phyloP scores from a whole-genome alignment of 2,113 vertebrate genomes.

The Calyptomena viridis region DNA sequence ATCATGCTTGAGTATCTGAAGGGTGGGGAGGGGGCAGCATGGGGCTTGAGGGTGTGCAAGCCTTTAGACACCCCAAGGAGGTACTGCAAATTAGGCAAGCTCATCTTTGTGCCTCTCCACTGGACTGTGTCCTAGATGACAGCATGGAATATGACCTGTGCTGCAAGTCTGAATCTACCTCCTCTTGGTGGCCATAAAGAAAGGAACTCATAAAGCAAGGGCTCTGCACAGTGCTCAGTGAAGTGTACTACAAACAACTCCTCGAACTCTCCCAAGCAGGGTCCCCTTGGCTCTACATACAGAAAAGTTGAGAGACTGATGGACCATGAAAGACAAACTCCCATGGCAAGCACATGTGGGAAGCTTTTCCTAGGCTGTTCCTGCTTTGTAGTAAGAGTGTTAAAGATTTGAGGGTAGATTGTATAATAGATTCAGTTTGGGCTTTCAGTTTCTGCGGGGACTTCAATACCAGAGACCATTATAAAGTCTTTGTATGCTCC shows the following conservation, averaged over 20 bases:
- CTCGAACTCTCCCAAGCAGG: not conserved
- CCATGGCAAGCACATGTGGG: not conserved
- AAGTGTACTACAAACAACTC: not conserved
- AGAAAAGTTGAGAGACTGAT: not conserved
- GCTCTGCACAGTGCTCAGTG: fast-evolving
- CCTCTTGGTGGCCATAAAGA: not conserved
- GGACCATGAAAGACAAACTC: not conserved
- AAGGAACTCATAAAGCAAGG: not conserved
- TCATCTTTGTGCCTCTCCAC: not conserved
- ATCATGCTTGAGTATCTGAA: not conserved
- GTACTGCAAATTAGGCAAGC: not conserved
- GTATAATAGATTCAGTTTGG: not conserved
- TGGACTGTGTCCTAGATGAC: not conserved
- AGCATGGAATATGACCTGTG: not conserved
- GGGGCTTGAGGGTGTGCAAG: not conserved
- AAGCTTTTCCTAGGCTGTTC: not conserved
- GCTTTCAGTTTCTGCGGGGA: not conserved
- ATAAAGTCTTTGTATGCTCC: not conserved
- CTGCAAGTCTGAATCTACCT: not conserved
- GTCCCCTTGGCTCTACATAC: not conserved
- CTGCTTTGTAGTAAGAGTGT: not conserved
- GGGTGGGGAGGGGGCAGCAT: not conserved
- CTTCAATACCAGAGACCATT: not conserved
- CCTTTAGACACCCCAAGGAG: not conserved
- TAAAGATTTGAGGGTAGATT: not conserved